phyloP scores from a whole-genome alignment of 2,888 invertebrate species.

The Acanthosepion pharaonis region DNA sequence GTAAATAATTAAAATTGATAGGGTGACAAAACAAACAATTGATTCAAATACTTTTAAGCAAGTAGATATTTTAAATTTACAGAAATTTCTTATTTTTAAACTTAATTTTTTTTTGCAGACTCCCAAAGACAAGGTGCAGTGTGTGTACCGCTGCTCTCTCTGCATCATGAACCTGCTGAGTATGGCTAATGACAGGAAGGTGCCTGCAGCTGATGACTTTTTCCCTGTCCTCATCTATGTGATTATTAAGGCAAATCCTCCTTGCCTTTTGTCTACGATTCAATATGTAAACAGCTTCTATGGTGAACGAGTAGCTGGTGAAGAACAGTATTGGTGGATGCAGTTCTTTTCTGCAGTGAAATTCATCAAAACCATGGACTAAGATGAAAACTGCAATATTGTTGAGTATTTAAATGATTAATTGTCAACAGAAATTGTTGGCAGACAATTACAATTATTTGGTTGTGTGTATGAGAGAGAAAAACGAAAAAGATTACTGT shows the following conservation, averaged over 20 bases:
- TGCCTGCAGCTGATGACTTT: constrained; percentile 93
- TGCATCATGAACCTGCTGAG: constrained; percentile 95
- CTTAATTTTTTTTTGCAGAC: constrained; percentile 76
- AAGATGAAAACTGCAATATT: constrained; percentile 65
- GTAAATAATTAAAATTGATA: too few species aligned
- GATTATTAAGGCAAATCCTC: constrained; percentile 96
- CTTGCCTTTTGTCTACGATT: constrained; percentile 92
- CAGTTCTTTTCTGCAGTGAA: constrained; percentile 97
- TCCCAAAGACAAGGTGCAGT: constrained; percentile 88
- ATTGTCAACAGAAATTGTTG: background rate
- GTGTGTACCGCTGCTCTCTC: constrained; percentile 89
- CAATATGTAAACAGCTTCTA: constrained; percentile 96
- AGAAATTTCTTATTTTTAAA: background rate
- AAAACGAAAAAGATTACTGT: too few species aligned
- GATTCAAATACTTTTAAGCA: too few species aligned
- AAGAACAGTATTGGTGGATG: constrained; percentile 98
- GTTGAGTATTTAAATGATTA: background rate
- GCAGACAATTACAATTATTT: background rate
- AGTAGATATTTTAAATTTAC: background rate
- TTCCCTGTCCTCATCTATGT: constrained; percentile 97
- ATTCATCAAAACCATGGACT: constrained; percentile 98
- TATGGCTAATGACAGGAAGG: constrained; percentile 82
- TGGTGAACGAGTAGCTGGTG: constrained; percentile 86
- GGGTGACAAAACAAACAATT: too few species aligned
- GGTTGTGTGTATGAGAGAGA: background rate